Evolutionary conservation across 2,888 invertebrate species (phyloP).

Genomic region (Apamea monoglypha): DNA sequence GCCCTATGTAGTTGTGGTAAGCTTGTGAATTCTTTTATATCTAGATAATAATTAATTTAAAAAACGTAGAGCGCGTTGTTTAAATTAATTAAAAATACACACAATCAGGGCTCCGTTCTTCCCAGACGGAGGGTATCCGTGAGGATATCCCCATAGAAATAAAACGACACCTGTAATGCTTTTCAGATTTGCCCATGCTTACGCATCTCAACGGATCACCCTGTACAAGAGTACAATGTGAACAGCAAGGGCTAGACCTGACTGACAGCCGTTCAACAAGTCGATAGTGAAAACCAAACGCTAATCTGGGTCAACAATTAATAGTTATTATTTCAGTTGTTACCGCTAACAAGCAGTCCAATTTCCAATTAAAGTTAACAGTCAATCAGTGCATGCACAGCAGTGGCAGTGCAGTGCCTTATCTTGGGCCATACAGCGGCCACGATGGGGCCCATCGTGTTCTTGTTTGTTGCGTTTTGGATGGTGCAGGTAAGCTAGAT

Average conservation of each 20-base stretch:
- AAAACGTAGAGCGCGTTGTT: background rate
- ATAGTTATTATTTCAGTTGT: constrained; percentile 1
- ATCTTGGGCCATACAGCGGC: constrained; percentile 15
- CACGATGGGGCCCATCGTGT: constrained; percentile 17
- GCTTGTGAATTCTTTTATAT: background rate
- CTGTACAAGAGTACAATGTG: background rate
- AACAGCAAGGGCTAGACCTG: background rate
- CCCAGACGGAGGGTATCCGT: background rate
- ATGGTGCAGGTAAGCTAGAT: constrained; percentile 42
- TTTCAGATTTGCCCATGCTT: background rate
- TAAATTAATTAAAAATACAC: background rate
- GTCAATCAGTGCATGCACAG: constrained; percentile 19
- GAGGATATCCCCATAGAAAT: background rate
- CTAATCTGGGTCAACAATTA: constrained; percentile 19
- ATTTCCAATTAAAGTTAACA: constrained; percentile 44
- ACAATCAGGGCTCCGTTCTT: background rate
- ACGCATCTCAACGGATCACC: background rate
- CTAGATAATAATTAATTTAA: background rate
- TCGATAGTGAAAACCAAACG: background rate
- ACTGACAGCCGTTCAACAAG: background rate
- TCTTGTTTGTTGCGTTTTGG: constrained; percentile 33
- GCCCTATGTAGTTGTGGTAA: background rate
- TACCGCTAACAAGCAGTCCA: constrained; percentile 33
- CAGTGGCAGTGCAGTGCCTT: constrained; percentile 25
- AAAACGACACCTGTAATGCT: background rate